A percentile compares a stretch with the other conserved stretches of the same genome.
Conservation (phyloP, 2,888 invertebrate genomes). For the Leucophora obtusa region DNA sequence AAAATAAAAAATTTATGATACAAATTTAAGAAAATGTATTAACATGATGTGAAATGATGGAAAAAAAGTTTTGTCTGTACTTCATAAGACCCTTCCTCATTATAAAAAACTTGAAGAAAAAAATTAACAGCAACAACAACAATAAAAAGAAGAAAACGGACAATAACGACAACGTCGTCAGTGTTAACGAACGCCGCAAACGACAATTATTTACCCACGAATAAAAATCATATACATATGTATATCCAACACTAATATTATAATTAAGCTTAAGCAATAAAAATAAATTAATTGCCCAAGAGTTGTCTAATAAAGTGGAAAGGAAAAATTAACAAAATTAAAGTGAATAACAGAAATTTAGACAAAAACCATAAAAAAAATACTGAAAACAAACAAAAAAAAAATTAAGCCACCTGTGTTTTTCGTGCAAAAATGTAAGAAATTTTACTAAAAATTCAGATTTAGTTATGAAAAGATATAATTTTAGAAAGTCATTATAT, state of each 20-base stretch:
- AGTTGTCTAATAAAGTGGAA: constrained; percentile 21
- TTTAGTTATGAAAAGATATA: not conserved
- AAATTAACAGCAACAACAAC: constrained; percentile 54
- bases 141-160: constrained; percentile 45
- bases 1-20: constrained; percentile 4
- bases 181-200: constrained; percentile 62
- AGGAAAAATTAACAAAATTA: constrained; percentile 6
- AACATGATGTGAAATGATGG: not conserved
- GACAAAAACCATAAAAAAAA: constrained; percentile 7
- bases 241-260: not conserved
- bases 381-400: constrained; percentile 4
- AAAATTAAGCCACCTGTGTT: constrained; percentile 31
- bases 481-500: constrained; percentile 7
- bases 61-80: constrained; percentile 70
- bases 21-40: not conserved
- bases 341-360: no score
- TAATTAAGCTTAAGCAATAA: constrained; percentile 42
- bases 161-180: constrained; percentile 58
- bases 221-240: constrained; percentile 39
- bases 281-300: constrained; percentile 27
- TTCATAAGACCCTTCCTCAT: constrained; percentile 69
- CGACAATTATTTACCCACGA: constrained; percentile 62
- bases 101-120: constrained; percentile 31
- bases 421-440: not conserved
- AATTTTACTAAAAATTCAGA: not conserved